Base-by-base conservation (phyloP, 2,113 vertebrate species). In the Oryzias celebensis region DNA sequence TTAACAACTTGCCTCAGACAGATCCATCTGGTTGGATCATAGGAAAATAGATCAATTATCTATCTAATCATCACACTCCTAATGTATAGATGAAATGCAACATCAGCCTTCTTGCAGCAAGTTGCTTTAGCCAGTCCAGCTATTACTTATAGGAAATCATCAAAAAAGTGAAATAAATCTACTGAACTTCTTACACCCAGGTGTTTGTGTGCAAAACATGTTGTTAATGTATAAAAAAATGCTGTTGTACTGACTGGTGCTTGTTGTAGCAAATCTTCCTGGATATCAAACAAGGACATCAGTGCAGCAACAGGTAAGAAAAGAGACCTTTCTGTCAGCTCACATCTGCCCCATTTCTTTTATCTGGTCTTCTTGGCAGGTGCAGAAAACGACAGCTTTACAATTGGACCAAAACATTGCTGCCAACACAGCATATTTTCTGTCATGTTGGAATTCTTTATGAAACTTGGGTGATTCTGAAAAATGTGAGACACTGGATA, bases 241-340 rank as follows among this genome's bases (percentile, higher is more conserved):
- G 15, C 3, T 7, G 43, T 43, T 64, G 43, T 31, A n/a, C 17
- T 31, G 51, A 47, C n/a, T 54, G 51, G 31, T n/a, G 46, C 13
- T 0, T 6, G 41, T 18, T 31, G 13, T 23, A 42, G 14, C 54
- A 23, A 16, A 43, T 53, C 17, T 13, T 45, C 22, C 4, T 47
- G 6, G 43, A 65, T 57, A 16, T 18, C 0, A 45, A 2, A 31
- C 22, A 18, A 12, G 26, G 2, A 23, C n/a, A 7, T 0, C 17
- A 7, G 4, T 23, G 20, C 51, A 66, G 68, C 62, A 24, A 59
- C 71, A 83, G 71, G 75, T 78, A 69, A 75, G 68, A 72, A 69
- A 44, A 46, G 15, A 54, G 43, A 22, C 43, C 55, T 52, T 36
- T 61, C 64, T 63, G 47, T 18, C 24, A 54, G 3, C 52, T 60